These are phyloP conservation scores for Leptinotarsa defecta DNA, from an alignment of 1,140 invertebrate species.

Conservation along the genomic window DNA sequence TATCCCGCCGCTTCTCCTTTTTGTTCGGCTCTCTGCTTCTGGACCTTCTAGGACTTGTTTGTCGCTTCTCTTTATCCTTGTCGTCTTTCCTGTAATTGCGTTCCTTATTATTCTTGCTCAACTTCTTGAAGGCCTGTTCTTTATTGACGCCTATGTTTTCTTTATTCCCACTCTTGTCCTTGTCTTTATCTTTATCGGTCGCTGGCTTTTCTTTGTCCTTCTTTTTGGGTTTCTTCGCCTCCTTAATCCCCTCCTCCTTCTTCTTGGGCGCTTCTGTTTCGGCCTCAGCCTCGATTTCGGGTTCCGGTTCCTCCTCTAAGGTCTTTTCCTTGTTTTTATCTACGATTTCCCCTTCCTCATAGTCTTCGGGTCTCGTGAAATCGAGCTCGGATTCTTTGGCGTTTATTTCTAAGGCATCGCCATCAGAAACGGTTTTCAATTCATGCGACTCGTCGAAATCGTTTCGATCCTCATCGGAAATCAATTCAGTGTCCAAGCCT, in stretches of 20 bases:
- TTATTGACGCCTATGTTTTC: slow-evolving; percentile 54
- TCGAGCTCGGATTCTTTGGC: slow-evolving; percentile 55
- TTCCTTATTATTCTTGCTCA: slow-evolving; percentile 78
- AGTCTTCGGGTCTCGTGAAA: slow-evolving; percentile 53
- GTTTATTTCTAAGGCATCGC: slow-evolving; percentile 55
- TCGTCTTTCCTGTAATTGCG: slow-evolving; percentile 78
- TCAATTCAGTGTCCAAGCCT: slow-evolving; percentile 72
- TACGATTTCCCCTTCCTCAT: slow-evolving; percentile 63
- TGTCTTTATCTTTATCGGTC: slow-evolving; percentile 38
- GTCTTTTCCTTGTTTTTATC: slow-evolving; percentile 63
- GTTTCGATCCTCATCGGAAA: slow-evolving; percentile 68
- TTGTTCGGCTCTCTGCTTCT: slow-evolving; percentile 50
- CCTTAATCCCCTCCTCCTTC: slow-evolving; percentile 49
- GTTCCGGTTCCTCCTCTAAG: slow-evolving; percentile 17
- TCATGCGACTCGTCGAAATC: slow-evolving; percentile 62
- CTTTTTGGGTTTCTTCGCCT: slow-evolving; percentile 58
- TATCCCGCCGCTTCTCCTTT: slow-evolving; percentile 66
- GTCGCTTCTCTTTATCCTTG: slow-evolving; percentile 44
- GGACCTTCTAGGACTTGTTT: slow-evolving; percentile 44
- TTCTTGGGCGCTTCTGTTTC: not conserved
- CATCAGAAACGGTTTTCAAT: slow-evolving; percentile 51
- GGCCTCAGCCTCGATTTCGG: slow-evolving; percentile 31
- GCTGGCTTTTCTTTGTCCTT: slow-evolving; percentile 52
- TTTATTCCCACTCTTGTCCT: slow-evolving; percentile 54
- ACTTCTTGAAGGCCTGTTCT: slow-evolving; percentile 75